phyloP scores from a whole-genome alignment of 2,113 vertebrate species.

The Eulemur rufifrons region DNA sequence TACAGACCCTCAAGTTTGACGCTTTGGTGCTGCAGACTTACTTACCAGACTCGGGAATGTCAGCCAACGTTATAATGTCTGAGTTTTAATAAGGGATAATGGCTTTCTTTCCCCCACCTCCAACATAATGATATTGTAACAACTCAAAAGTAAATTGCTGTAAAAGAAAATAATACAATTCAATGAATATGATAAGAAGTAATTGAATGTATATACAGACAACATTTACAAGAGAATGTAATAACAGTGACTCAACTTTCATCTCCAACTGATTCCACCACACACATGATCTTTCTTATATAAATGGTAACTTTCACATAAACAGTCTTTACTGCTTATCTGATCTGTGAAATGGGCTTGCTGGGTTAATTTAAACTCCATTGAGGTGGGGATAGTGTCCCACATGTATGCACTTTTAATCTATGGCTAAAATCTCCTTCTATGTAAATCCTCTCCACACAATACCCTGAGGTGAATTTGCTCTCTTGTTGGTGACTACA shows the following conservation, averaged over 20 bases:
- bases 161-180: conserved; percentile 14
- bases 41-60: neutral
- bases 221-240: conserved; percentile 1
- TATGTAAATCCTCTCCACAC: neutral
- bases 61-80: neutral
- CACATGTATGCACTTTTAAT: neutral
- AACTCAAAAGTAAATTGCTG: neutral
- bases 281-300: neutral
- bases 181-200: neutral
- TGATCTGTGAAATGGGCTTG: conserved; percentile 5
- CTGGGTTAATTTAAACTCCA: neutral
- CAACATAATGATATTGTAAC: neutral
- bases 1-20: neutral
- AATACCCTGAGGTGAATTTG: neutral
- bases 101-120: neutral
- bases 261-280: neutral
- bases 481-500: neutral
- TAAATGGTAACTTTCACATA: neutral
- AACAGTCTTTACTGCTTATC: neutral
- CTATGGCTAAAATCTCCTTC: neutral
- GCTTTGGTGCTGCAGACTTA: neutral
- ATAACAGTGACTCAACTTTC: conserved; percentile 22
- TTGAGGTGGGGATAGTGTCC: neutral
- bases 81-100: conserved; percentile 2
- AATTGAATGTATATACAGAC: neutral